These are phyloP conservation scores for Solenodon paradoxus DNA, from an alignment of 2,113 vertebrate genomes.

Conservation along the genomic window DNA sequence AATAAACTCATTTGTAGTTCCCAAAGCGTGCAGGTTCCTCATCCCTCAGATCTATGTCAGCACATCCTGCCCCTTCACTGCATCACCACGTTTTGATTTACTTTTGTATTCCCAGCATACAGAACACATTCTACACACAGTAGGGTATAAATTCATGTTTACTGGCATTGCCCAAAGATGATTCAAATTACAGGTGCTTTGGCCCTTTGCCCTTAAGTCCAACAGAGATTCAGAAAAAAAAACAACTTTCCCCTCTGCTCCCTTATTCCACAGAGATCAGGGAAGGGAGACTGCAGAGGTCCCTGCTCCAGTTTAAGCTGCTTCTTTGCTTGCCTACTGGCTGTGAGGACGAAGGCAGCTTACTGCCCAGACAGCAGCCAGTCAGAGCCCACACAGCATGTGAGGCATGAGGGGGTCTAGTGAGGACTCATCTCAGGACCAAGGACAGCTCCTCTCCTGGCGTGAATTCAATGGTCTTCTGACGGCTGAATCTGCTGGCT, in stretches of 20 bases:
- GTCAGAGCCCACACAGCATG: background rate
- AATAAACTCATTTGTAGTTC: too few relatives aligned
- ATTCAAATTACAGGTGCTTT: background rate
- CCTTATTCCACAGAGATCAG: slow-evolving; percentile 29
- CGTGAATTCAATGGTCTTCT: background rate
- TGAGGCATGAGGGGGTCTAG: background rate
- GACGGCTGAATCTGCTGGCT: background rate
- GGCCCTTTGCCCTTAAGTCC: background rate
- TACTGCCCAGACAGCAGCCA: background rate
- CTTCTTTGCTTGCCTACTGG: background rate
- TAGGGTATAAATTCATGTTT: background rate
- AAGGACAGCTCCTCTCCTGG: accelerated
- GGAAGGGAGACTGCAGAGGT: background rate
- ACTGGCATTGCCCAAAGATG: background rate
- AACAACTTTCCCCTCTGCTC: background rate
- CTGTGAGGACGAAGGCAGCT: background rate
- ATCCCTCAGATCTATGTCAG: too few relatives aligned
- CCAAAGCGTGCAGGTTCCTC: too few relatives aligned
- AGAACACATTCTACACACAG: background rate
- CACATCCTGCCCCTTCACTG: too few relatives aligned
- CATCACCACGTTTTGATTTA: too few relatives aligned
- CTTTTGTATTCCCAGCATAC: background rate
- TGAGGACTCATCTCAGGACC: background rate
- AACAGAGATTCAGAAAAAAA: background rate
- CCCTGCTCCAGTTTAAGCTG: background rate